Conservation (phyloP, 2,888 invertebrate species). For the Hylaea fasciaria region DNA sequence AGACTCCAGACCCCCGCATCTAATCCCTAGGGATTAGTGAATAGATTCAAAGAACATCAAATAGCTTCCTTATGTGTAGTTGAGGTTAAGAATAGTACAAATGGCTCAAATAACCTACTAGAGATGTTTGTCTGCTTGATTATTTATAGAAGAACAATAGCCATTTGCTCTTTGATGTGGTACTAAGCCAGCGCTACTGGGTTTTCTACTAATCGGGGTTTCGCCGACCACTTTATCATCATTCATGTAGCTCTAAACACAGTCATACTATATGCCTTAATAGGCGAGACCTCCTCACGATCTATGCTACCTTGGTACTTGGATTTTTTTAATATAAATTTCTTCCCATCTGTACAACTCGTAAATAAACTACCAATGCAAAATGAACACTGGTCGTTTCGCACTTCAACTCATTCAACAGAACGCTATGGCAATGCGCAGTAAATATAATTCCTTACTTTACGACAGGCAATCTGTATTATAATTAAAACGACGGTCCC, state of each 20-base stretch:
- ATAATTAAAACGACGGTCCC: constrained; percentile 11
- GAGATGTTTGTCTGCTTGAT: constrained; percentile 22
- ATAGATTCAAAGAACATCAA: constrained; percentile 33
- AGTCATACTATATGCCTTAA: too few relatives aligned
- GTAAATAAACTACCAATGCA: too few relatives aligned
- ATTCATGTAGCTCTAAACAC: too few relatives aligned
- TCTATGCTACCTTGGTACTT: too few relatives aligned
- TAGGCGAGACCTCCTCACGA: too few relatives aligned
- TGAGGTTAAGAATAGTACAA: constrained; percentile 32
- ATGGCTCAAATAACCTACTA: constrained; percentile 24
- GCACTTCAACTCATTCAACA: too few relatives aligned
- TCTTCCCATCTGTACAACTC: too few relatives aligned
- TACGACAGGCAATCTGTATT: background rate
- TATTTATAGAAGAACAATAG: constrained; percentile 30
- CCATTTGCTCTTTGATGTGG: constrained; percentile 24
- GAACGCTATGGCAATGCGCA: too few relatives aligned
- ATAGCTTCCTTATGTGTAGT: constrained; percentile 39
- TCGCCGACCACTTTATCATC: too few relatives aligned
- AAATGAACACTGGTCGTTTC: too few relatives aligned
- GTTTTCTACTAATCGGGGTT: too few relatives aligned
- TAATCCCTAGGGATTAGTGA: constrained; percentile 61
- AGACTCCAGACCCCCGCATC: constrained; percentile 40
- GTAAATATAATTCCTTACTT: background rate
- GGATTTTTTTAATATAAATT: too few relatives aligned
- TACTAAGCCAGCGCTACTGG: constrained; percentile 13